Conservation (phyloP, 2,797 vertebrate species). For the Sebastes baramenuke region DNA sequence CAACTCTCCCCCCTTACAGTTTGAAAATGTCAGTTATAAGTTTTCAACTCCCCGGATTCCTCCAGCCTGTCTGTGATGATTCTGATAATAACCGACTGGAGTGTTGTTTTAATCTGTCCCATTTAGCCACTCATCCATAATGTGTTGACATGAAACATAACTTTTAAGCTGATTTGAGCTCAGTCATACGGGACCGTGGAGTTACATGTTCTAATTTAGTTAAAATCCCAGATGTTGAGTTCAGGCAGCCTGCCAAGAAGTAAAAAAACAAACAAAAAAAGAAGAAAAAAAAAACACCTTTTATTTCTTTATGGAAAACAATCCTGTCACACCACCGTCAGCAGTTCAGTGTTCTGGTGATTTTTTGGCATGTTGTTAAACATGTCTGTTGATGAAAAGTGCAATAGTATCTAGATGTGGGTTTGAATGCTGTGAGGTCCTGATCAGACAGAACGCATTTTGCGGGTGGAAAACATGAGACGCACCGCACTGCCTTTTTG, state of each 20-base stretch:
- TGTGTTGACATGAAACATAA: constrained; percentile 42
- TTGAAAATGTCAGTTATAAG: not conserved
- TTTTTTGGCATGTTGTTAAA: not conserved
- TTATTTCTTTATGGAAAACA: constrained; percentile 23
- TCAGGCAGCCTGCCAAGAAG: constrained; percentile 14
- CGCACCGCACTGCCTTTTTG: not conserved
- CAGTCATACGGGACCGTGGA: constrained; percentile 41
- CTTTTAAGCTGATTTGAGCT: constrained; percentile 38
- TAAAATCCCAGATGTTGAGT: constrained; percentile 54
- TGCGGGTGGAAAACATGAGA: not conserved
- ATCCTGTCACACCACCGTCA: not conserved
- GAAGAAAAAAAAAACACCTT: not conserved
- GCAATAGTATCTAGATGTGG: not conserved
- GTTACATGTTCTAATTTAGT: constrained; percentile 49
- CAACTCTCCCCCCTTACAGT: not conserved
- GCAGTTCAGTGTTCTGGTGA: not conserved
- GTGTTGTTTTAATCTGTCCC: constrained; percentile 6
- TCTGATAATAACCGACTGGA: not conserved
- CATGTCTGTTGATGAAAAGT: not conserved
- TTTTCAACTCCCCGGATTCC: not conserved
- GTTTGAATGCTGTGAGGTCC: not conserved
- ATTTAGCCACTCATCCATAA: constrained; percentile 37
- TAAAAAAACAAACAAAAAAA: not conserved
- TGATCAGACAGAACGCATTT: not conserved
- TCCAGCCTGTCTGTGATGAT: not conserved